phyloP scores from a whole-genome alignment of 2,113 vertebrate species.

The Myiozetetes cayanensis region DNA sequence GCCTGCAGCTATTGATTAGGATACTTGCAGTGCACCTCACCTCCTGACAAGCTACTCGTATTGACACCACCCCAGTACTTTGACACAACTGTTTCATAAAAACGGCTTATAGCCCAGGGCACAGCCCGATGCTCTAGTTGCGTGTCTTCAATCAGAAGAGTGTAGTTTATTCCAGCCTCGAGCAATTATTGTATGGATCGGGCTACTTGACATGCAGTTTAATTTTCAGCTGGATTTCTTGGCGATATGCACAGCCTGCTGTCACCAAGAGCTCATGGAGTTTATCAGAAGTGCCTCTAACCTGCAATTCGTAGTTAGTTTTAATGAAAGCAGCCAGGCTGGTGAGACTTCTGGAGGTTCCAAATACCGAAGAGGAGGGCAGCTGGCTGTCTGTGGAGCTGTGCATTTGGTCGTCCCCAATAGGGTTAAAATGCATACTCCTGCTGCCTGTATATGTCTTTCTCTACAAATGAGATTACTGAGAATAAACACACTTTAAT shows the following conservation, averaged over 20 bases:
- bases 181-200: slow-evolving; percentile 43
- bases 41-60: background rate
- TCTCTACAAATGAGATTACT: slow-evolving; percentile 43
- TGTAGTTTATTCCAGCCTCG: slow-evolving; percentile 43
- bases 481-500: slow-evolving; percentile 59
- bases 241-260: background rate
- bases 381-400: background rate
- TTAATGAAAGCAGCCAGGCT: background rate
- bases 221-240: slow-evolving; percentile 57
- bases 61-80: background rate
- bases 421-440: slow-evolving; percentile 14
- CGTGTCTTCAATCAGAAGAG: background rate
- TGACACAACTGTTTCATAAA: background rate
- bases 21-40: background rate
- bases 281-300: background rate
- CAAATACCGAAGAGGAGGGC: background rate
- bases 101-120: background rate
- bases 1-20: background rate
- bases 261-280: background rate
- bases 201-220: slow-evolving; percentile 46
- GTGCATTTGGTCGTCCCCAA: background rate
- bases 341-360: background rate
- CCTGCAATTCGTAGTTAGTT: background rate
- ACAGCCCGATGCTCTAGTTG: background rate
- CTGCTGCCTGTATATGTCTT: background rate